These are phyloP conservation scores for Cheilosia grossa DNA, from an alignment of 2,888 invertebrate species.

Conservation along the genomic window DNA sequence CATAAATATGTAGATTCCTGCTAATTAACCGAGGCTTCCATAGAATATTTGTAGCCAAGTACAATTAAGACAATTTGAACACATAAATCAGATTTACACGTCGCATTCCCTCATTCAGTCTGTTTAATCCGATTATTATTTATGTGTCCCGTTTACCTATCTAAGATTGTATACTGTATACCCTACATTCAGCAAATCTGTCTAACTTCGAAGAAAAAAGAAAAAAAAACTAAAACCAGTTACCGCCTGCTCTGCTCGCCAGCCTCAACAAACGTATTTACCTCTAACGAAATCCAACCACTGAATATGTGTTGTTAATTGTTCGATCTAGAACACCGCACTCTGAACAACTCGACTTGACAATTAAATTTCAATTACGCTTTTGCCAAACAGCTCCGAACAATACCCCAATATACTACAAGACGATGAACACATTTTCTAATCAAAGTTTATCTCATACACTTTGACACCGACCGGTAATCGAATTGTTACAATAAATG, in stretches of 20 bases:
- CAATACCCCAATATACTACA: constrained; percentile 1
- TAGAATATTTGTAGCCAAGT: not conserved
- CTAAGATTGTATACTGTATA: constrained; percentile 17
- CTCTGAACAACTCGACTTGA: constrained; percentile 22
- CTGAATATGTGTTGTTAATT: constrained; percentile 36
- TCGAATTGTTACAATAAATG: constrained; percentile 12
- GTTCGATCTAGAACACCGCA: constrained; percentile 29
- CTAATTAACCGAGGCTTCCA: not conserved
- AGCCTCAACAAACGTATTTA: not conserved
- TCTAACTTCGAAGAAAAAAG: constrained; percentile 11
- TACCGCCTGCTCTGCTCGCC: no score
- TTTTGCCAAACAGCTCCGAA: constrained; percentile 4
- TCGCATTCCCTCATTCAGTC: not conserved
- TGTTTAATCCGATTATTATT: constrained; percentile 31
- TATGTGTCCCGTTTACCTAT: constrained; percentile 12
- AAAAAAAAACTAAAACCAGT: not conserved
- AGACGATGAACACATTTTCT: constrained; percentile 24
- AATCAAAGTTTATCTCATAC: constrained; percentile 38
- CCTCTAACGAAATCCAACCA: not conserved
- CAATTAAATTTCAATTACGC: constrained; percentile 53
- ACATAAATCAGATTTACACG: not conserved
- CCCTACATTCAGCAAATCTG: constrained; percentile 35
- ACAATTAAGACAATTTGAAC: not conserved
- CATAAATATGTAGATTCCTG: not conserved
- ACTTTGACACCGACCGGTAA: not conserved